phyloP scores from a whole-genome alignment of 2,888 invertebrate genomes.

The Drosophila flavopinicola region DNA sequence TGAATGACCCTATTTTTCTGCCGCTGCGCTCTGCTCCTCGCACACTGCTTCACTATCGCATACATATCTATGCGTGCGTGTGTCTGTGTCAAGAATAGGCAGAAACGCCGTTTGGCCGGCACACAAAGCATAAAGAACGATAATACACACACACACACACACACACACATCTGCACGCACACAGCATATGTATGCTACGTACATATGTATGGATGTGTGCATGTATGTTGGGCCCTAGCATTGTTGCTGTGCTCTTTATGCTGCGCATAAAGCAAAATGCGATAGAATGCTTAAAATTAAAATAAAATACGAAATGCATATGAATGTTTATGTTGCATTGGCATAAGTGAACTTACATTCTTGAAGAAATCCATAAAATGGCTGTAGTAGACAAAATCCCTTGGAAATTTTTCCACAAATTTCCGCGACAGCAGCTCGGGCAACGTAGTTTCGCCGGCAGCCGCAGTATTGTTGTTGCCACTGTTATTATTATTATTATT shows the following conservation, averaged over 20 bases:
- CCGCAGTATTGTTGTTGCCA: conserved; percentile 6
- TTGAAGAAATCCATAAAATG: conserved; percentile 81
- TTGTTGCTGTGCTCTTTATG: conserved; percentile 52
- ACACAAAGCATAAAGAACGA: conserved; percentile 70
- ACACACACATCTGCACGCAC: conserved; percentile 15
- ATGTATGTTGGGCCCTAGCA: conserved; percentile 47
- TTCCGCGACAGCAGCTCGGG: conserved; percentile 57
- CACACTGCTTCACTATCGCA: conserved; percentile 41
- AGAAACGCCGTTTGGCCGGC: conserved; percentile 57
- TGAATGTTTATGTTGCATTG: neutral
- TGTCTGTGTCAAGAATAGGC: conserved; percentile 64
- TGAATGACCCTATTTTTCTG: conserved; percentile 68
- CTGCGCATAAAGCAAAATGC: conserved; percentile 55
- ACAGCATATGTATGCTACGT: conserved; percentile 23
- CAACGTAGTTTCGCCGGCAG: conserved; percentile 37
- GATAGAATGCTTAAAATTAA: conserved; percentile 44
- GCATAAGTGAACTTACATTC: conserved; percentile 70
- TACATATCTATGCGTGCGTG: conserved; percentile 45
- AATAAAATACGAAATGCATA: conserved; percentile 13
- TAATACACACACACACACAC: conserved; percentile 52
- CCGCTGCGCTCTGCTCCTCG: conserved; percentile 32
- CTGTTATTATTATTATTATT: conserved; percentile 35
- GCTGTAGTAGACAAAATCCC: conserved; percentile 70
- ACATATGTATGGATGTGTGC: conserved; percentile 4
- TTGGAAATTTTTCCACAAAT: conserved; percentile 69